Conservation (phyloP, 2,888 invertebrate species). For the Alentia gelatinosa region DNA sequence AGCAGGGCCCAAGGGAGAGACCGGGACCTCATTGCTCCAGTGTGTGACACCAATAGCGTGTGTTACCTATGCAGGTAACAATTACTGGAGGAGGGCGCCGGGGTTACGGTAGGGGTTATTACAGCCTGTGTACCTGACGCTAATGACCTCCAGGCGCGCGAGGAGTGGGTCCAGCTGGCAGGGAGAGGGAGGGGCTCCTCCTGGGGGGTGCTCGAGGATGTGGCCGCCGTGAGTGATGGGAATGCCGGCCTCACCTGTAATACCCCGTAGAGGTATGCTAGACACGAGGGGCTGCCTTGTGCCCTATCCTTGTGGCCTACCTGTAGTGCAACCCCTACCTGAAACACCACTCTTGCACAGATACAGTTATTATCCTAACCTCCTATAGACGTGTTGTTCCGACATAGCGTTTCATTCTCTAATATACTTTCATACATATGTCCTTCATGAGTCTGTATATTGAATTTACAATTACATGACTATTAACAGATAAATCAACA, state of each 20-base stretch:
- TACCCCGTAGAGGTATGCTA: background rate
- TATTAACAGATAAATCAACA: too few species aligned
- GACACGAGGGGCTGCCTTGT: background rate
- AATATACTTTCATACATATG: too few species aligned
- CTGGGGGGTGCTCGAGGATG: background rate
- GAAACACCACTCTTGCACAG: background rate
- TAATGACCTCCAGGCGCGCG: constrained; percentile 22
- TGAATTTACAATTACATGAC: too few species aligned
- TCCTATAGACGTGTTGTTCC: too few species aligned
- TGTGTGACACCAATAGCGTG: constrained; percentile 7
- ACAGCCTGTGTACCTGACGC: constrained; percentile 22
- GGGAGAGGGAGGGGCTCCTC: background rate
- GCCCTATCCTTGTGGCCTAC: background rate
- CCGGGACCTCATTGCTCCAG: constrained; percentile 6
- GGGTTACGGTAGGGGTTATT: background rate
- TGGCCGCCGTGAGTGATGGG: background rate
- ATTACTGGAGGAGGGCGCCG: background rate
- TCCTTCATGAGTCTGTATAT: too few species aligned
- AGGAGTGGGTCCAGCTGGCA: background rate
- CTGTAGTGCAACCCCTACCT: background rate
- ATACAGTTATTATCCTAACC: background rate
- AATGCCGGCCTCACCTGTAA: background rate
- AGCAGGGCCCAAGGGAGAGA: background rate
- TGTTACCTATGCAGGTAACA: constrained; percentile 1
- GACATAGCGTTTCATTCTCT: too few species aligned